phyloP scores from a whole-genome alignment of 2,113 vertebrate species.

The Neotoma lepida region DNA sequence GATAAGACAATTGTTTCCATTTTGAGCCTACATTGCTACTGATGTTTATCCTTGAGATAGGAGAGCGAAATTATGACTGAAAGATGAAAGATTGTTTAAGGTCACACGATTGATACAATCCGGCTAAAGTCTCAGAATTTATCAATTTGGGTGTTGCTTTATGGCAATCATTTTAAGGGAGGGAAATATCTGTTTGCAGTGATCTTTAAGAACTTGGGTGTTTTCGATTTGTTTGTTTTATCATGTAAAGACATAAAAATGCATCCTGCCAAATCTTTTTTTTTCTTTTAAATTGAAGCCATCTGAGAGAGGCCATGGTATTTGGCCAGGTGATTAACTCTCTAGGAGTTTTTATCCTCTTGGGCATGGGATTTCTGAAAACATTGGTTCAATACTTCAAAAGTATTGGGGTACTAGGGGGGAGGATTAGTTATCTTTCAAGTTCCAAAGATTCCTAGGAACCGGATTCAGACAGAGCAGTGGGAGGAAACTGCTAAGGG shows the following conservation, averaged over 20 bases:
- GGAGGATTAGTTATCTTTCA: background rate
- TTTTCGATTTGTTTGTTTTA: background rate
- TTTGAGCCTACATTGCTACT: background rate
- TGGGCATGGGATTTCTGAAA: background rate
- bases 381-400: background rate
- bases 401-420: background rate
- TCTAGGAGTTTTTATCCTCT: background rate
- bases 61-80: background rate
- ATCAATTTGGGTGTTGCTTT: background rate
- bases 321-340: background rate
- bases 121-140: conserved; percentile 21
- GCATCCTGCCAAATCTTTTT: background rate
- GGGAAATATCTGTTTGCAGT: background rate
- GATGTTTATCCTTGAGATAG: background rate
- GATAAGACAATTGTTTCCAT: background rate
- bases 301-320: background rate
- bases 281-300: background rate
- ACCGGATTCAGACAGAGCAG: background rate
- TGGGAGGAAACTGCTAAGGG: background rate
- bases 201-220: background rate
- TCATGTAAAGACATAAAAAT: background rate
- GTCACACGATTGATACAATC: background rate
- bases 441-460: background rate
- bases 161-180: background rate
- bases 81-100: background rate